A percentile compares a stretch with the other conserved stretches of the same genome.
Conservation (phyloP, 2,113 vertebrate genomes). For the Ptychochromis oligacanthus region DNA sequence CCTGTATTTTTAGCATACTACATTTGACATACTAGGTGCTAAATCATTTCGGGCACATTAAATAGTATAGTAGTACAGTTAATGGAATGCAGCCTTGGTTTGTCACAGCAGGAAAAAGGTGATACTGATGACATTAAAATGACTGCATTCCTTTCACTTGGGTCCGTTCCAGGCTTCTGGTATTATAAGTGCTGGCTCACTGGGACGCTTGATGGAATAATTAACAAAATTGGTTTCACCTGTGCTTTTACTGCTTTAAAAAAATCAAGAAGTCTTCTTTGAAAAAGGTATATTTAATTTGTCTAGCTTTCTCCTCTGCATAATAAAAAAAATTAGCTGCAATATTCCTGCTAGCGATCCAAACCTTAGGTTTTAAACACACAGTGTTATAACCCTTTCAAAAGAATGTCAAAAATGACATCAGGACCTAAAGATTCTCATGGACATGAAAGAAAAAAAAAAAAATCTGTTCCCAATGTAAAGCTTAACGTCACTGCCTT, state of each 20-base stretch:
- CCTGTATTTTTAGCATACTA: not conserved
- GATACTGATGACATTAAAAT: slow-evolving; percentile 17
- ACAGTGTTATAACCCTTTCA: not conserved
- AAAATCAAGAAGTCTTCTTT: not conserved
- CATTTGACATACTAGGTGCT: not conserved
- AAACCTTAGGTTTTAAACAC: not conserved
- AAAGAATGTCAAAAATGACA: not conserved
- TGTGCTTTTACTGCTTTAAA: not conserved
- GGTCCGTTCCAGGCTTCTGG: not conserved
- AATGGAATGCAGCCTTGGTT: not conserved
- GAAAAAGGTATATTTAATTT: not conserved
- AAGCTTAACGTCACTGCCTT: not conserved
- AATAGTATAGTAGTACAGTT: not conserved
- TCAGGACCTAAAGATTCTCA: not conserved
- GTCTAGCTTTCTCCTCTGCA: not conserved
- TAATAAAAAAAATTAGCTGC: not conserved
- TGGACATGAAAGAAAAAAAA: not conserved
- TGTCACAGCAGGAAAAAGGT: slow-evolving; percentile 1
- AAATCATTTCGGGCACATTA: not conserved
- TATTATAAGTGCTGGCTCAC: not conserved
- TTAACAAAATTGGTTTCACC: slow-evolving; percentile 7
- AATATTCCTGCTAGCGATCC: not conserved
- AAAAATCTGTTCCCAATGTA: not conserved
- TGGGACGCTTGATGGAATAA: not conserved
- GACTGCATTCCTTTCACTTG: not conserved